Evolutionary conservation across 2,888 invertebrate genomes (phyloP), one percentile per base, ranked within the genome.

Genomic region (Hemithea aestivaria): DNA sequence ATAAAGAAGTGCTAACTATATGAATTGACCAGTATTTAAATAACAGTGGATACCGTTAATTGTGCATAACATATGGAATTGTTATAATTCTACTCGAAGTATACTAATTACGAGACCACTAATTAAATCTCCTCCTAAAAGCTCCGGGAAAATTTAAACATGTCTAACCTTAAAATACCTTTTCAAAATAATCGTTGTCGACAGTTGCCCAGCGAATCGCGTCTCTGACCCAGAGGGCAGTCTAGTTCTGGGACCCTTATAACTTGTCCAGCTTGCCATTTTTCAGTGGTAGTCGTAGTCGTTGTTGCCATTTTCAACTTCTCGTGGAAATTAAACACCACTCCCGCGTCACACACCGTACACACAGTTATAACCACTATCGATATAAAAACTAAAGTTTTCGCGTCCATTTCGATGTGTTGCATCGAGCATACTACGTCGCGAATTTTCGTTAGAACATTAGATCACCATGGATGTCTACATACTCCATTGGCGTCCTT

Each of bases 401-500:
- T 75, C 53, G 54, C 73, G 71, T 73, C 66, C 78, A 78, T 75
- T 64, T 68, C 67, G 60, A 58, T 46, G 48, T 41, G 48, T 56
- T 53, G 40, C 43, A 43, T 37, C 35, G 40, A 42, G 35, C 40
- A 29, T 53, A 76, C 73, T 77, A 72, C 63, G 40, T 35, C 31
- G 29, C 45, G 27, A 35, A 29, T 22, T 38, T 45, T 35, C 37
- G 12, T 43, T 42, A 26, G 23, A 33, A 35, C 35, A 45, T 53
- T 48, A 44, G 55, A 52, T 75, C 64, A 77, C 69, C 70, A 82
- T 58, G 71, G 73, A 30, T 62, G 62, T 61, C 82, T 73, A 48
- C 83, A 82, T 40, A 73, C 65, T 50, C 83, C 81, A 53, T 72
- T 66, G 23, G 51, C 41, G 51, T 83, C 81, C 59, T 60, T 73